phyloP scores from a whole-genome alignment of 1,140 invertebrate genomes.

The Brachionus asplanchnoidis region DNA sequence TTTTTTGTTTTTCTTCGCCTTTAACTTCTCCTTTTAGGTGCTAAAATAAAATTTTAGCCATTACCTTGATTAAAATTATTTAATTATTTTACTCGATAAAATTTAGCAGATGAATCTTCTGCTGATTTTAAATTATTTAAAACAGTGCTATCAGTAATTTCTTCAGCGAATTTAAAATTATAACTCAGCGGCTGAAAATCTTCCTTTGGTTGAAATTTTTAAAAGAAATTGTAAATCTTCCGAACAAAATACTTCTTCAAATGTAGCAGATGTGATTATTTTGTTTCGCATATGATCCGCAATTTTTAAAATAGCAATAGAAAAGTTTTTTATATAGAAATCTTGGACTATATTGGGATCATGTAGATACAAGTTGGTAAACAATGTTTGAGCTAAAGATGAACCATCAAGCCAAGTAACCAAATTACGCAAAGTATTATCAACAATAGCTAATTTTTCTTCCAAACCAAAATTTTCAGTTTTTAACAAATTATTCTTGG shows the following conservation, averaged over 20 bases:
- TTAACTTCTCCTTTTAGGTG: slow-evolving; percentile 49
- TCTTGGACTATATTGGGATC: slow-evolving; percentile 78
- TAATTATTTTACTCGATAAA: slow-evolving; percentile 53
- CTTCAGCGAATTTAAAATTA: slow-evolving; percentile 77
- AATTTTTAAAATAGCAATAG: slow-evolving; percentile 79
- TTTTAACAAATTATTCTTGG: slow-evolving; percentile 61
- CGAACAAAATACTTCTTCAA: slow-evolving; percentile 57
- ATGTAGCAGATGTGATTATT: slow-evolving; percentile 65
- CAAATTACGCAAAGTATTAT: slow-evolving; percentile 82
- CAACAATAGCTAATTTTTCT: slow-evolving; percentile 73
- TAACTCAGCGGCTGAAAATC: slow-evolving; percentile 85
- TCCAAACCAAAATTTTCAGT: slow-evolving; percentile 63
- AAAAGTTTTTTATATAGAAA: slow-evolving; percentile 76
- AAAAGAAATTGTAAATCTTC: neutral
- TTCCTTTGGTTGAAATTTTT: slow-evolving; percentile 62
- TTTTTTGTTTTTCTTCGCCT: neutral
- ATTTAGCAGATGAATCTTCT: slow-evolving; percentile 75
- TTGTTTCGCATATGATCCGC: slow-evolving; percentile 83
- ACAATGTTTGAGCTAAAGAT: slow-evolving; percentile 90
- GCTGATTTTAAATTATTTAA: slow-evolving; percentile 78
- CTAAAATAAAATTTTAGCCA: slow-evolving; percentile 51
- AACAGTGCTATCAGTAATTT: slow-evolving; percentile 75
- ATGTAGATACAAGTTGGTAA: slow-evolving; percentile 91
- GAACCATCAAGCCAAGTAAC: slow-evolving; percentile 84
- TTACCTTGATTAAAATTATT: slow-evolving; percentile 42